phyloP scores from a whole-genome alignment of 2,797 vertebrate genomes.

The Chelon auratus region DNA sequence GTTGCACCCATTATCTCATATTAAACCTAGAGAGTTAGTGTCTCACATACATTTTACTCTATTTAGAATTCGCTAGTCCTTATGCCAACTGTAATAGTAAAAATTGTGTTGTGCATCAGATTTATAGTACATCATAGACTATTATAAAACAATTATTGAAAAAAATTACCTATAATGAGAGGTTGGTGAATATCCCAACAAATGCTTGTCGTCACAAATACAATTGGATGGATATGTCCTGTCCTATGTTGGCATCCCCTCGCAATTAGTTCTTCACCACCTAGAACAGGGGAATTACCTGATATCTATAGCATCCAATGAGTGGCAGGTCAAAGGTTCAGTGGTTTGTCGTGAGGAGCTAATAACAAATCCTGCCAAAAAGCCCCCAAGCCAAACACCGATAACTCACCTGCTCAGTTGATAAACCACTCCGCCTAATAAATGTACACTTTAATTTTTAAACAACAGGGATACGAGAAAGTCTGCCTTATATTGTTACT shows the following conservation, averaged over 20 bases:
- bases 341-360: conserved; percentile 9
- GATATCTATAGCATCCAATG: conserved; percentile 22
- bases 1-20: not conserved
- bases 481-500: not conserved
- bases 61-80: not conserved
- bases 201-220: not conserved
- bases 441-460: not conserved
- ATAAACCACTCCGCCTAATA: conserved; percentile 11
- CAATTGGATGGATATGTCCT: not conserved
- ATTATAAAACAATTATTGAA: not conserved
- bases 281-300: not conserved
- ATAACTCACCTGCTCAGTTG: conserved; percentile 19
- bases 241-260: not conserved
- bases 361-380: conserved; percentile 38
- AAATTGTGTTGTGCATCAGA: not conserved
- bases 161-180: not conserved
- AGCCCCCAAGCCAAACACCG: conserved; percentile 29
- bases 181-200: not conserved
- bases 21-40: not conserved
- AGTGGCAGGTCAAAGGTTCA: conserved; percentile 56
- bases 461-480: not conserved
- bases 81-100: not conserved
- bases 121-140: not conserved
- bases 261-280: conserved; percentile 1
- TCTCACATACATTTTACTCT: not conserved